phyloP scores from a whole-genome alignment of 2,797 vertebrate species.

The Rhinichthys osculus region DNA sequence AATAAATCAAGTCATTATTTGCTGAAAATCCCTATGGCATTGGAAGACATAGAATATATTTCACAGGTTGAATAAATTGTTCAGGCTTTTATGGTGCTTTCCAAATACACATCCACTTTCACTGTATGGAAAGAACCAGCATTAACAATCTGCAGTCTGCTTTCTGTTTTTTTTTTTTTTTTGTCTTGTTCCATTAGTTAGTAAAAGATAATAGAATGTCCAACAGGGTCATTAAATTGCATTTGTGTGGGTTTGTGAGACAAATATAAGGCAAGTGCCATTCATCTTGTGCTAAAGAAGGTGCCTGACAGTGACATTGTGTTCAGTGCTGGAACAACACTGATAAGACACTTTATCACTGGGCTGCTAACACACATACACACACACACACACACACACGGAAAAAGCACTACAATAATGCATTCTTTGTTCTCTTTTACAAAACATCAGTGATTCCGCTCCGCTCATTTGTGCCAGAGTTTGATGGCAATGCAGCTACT shows the following conservation, averaged over 20 bases:
- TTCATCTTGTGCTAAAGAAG: conserved; percentile 39
- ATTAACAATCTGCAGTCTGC: not conserved
- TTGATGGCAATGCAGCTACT: conserved; percentile 54
- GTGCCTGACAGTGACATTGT: conserved; percentile 27
- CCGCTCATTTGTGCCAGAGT: not conserved
- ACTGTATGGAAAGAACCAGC: not conserved
- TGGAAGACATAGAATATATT: not conserved
- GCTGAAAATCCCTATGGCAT: not conserved
- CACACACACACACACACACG: conserved; percentile 38
- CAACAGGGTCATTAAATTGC: not conserved
- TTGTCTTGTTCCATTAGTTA: not conserved
- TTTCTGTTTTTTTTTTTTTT: not conserved
- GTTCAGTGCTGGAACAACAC: conserved; percentile 61
- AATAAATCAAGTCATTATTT: not conserved
- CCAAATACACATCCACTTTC: not conserved
- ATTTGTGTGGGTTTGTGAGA: conserved; percentile 54
- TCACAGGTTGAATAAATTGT: not conserved
- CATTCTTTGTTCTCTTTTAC: conserved; percentile 48
- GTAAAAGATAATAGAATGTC: not conserved
- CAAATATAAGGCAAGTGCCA: conserved; percentile 28
- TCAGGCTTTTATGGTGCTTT: not conserved
- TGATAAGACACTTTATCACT: conserved; percentile 71
- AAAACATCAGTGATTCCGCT: conserved; percentile 18
- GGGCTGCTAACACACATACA: conserved; percentile 50
- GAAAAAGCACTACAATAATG: conserved; percentile 54